Percentiles rank a stretch among this genome's conserved stretches.
phyloP scores from a whole-genome alignment of 2,888 invertebrate species.

The Cartodere bifasciata region DNA sequence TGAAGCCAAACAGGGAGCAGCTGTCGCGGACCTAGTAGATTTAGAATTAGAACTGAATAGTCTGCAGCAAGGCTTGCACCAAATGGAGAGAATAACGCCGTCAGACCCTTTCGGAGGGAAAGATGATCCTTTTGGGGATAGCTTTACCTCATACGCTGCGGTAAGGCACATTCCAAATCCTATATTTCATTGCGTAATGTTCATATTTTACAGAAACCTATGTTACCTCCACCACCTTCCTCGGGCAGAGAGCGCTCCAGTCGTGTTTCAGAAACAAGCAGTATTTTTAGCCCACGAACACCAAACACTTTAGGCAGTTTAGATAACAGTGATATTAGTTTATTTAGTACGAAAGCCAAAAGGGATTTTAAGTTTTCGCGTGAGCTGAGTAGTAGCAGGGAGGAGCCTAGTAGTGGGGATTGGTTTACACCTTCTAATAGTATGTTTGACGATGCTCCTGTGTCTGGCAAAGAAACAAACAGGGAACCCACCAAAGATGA shows the following conservation, averaged over 20 bases:
- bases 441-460: conserved; percentile 28
- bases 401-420: conserved; percentile 30
- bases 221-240: conserved; percentile 27
- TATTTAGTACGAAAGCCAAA: conserved; percentile 14
- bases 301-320: conserved; percentile 26
- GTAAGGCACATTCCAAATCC: conserved; percentile 21
- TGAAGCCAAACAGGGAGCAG: conserved; percentile 29
- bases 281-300: conserved; percentile 32
- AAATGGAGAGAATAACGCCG: conserved; percentile 76
- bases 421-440: conserved; percentile 33
- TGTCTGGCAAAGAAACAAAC: conserved; percentile 14
- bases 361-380: conserved; percentile 16
- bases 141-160: conserved; percentile 45
- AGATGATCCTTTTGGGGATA: conserved; percentile 63
- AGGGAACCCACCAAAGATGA: conserved; percentile 26
- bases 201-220: conserved; percentile 24
- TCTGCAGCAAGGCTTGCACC: conserved; percentile 73
- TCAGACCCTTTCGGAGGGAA: conserved; percentile 49
- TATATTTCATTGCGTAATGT: too few species aligned
- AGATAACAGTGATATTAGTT: conserved; percentile 16
- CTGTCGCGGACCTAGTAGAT: conserved; percentile 77
- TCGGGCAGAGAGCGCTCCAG: conserved; percentile 25
- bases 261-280: conserved; percentile 28
- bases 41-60: conserved; percentile 78
- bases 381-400: conserved; percentile 26